Percentiles rank a stretch among this genome's conserved stretches.
Conservation (phyloP, 1,140 invertebrate species). For the Lucilia cuprina region DNA sequence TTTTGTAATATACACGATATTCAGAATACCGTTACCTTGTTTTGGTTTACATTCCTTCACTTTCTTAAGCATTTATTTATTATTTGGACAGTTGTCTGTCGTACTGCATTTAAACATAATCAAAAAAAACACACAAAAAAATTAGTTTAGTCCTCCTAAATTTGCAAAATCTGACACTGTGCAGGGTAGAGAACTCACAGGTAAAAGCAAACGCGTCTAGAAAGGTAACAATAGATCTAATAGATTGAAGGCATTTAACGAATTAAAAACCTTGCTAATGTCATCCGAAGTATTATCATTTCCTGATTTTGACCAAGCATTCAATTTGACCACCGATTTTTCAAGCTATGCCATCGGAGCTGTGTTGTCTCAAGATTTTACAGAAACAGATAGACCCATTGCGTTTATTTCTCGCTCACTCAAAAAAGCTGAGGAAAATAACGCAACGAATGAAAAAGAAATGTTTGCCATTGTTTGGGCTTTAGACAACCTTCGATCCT, state of each 20-base stretch:
- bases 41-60: too few relatives aligned
- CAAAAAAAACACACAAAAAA: too few relatives aligned
- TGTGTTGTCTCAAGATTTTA: background rate
- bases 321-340: conserved; percentile 38
- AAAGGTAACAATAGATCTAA: conserved; percentile 27
- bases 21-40: too few relatives aligned
- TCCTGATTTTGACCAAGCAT: background rate
- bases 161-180: conserved; percentile 43
- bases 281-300: background rate
- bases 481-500: background rate
- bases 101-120: too few relatives aligned
- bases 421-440: conserved; percentile 27
- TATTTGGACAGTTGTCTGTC: too few relatives aligned
- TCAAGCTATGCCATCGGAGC: background rate
- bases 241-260: conserved; percentile 28
- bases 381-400: background rate
- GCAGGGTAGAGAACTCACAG: conserved; percentile 35
- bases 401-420: background rate
- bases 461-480: conserved; percentile 36
- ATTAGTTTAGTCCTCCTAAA: too few relatives aligned
- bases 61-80: too few relatives aligned
- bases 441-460: conserved; percentile 36
- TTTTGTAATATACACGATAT: too few relatives aligned
- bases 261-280: conserved; percentile 34
- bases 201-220: conserved; percentile 31